Evolutionary conservation across 2,797 vertebrate genomes (phyloP).

Genomic region (Echiichthys vipera): DNA sequence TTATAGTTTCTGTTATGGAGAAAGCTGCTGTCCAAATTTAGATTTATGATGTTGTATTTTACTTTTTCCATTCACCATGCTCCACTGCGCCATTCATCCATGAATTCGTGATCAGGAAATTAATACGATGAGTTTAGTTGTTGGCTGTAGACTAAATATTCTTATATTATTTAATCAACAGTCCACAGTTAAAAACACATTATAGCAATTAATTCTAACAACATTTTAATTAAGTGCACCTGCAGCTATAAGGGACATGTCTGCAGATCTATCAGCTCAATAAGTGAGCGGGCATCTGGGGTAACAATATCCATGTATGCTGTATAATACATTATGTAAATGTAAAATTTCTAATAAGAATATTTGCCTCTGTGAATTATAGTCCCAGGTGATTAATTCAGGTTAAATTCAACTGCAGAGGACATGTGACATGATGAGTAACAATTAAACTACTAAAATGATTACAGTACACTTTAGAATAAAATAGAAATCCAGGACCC

Average conservation of each 20-base stretch:
- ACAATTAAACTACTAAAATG: too few relatives aligned
- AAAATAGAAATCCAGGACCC: neutral
- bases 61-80: too few relatives aligned
- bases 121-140: neutral
- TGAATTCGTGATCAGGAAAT: too few relatives aligned
- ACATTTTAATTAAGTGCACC: neutral
- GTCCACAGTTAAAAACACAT: neutral
- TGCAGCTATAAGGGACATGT: neutral
- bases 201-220: neutral
- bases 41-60: too few relatives aligned
- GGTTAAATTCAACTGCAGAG: neutral
- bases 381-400: neutral
- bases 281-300: neutral
- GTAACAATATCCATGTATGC: neutral
- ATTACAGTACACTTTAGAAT: neutral
- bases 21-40: too few relatives aligned
- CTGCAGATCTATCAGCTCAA: neutral
- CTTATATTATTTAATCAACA: neutral
- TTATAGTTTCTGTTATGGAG: too few relatives aligned
- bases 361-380: neutral
- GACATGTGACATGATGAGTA: neutral
- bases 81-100: too few relatives aligned
- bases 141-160: neutral
- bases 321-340: neutral
- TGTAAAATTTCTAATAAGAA: constrained; percentile 7